A percentile compares a stretch with the other conserved stretches of the same genome.
Conservation (phyloP, 2,888 invertebrate genomes). For the Orthosia cruda region DNA sequence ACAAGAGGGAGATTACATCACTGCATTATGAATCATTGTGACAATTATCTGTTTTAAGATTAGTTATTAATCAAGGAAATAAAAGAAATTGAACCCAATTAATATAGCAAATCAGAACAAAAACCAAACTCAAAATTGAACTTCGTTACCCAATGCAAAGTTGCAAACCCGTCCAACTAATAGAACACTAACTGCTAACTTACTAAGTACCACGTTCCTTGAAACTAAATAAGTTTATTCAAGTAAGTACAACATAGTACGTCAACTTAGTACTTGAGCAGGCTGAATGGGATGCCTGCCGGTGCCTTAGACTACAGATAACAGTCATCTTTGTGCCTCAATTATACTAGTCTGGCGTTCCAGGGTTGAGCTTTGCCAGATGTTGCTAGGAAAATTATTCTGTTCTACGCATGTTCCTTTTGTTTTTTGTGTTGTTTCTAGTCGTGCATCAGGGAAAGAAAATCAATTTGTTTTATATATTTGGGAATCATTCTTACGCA, state of each 20-base stretch:
- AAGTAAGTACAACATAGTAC: constrained; percentile 57
- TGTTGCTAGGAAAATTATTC: constrained; percentile 15
- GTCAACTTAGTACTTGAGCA: constrained; percentile 54
- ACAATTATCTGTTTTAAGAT: neutral
- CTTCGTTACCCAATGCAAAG: constrained; percentile 4
- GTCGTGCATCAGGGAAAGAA: neutral
- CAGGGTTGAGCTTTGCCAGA: constrained; percentile 50
- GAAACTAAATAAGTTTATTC: constrained; percentile 56
- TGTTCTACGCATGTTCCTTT: neutral
- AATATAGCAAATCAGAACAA: neutral
- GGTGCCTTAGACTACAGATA: constrained; percentile 64
- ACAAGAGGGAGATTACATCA: constrained; percentile 27
- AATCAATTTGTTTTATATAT: neutral
- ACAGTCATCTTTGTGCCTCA: constrained; percentile 70
- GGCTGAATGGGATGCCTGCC: constrained; percentile 64
- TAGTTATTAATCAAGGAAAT: too few relatives aligned
- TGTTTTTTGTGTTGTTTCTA: constrained; percentile 1
- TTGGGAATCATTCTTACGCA: too few relatives aligned
- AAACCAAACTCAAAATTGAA: constrained; percentile 16
- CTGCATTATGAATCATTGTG: constrained; percentile 15
- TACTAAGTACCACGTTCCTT: constrained; percentile 35
- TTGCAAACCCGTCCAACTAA: constrained; percentile 23
- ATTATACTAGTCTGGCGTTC: constrained; percentile 65
- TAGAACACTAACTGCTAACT: constrained; percentile 32
- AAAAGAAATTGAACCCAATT: neutral